Evolutionary conservation across 2,113 vertebrate genomes (phyloP), one percentile per base, ranked within the genome.

Genomic region (Trichechus manatus): DNA sequence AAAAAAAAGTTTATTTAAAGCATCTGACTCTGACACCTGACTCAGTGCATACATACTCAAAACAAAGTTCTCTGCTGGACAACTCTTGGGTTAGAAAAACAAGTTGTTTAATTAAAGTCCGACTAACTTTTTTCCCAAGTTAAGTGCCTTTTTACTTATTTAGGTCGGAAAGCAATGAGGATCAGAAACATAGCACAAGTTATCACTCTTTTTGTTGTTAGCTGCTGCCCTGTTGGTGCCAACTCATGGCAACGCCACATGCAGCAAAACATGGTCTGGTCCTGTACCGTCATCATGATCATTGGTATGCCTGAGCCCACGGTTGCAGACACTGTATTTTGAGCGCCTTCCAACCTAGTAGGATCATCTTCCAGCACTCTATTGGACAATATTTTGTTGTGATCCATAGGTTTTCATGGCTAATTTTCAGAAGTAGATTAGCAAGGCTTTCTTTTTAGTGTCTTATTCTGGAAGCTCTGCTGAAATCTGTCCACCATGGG

Each of bases 121-220:
- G 39, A 77, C 33, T 39, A 87, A 53, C 64, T 89, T 95, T 93
- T n/a, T 87, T 75, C 39, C n/a, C 33, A 91, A 89, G 44, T 86
- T 87, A 68, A 72, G 29, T 70, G 29, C 19, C 27, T 31, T 23
- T 78, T 91, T 77, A 72, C 72, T 93, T 10, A 64, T 63, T 61
- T 87, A 82, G 11, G 74, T 61, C 20, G 80, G 39, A 59, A 74
- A 92, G 47, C 61, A 78, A 19, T 61, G 47, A 77, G 1, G 23
- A 31, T 90, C 75, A 85, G 19, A 79, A 84, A 96, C 63, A 70
- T 27, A 94, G 27, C 7, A 83, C 25, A 81, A 61, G 10, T 44
- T 84, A 56, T 64, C 68, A 68, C 10, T 47, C 47, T 13, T 31
- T 66, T 29, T 31, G 9, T 68, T 68, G 29, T 68, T 68, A 33